Evolutionary conservation across 2,797 vertebrate species (phyloP), one percentile per base, ranked within the genome.

Genomic region (Sciaenops ocellatus): DNA sequence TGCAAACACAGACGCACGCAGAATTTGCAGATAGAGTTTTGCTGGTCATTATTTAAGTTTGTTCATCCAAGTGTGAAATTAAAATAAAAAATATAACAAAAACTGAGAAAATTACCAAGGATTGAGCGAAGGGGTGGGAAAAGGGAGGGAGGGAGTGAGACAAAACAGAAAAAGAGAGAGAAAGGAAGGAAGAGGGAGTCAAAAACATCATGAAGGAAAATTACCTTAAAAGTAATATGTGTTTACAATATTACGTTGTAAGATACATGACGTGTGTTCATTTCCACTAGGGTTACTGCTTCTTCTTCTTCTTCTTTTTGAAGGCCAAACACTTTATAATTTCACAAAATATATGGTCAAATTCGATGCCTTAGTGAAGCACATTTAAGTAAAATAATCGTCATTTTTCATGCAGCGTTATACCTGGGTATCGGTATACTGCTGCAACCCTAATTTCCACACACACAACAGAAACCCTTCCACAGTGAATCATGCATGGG

Each of bases 61-160:
- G 90, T 88, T 90, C 84, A 91, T 69, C 80, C 77, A 85, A 86
- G 89, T 89, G 92, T 95, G 91, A 94, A 95, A 95, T 94, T 90
- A 90, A 90, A 95, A 90, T 85, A 80, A 89, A 89, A 89, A 85
- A 86, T 87, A 78, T 79, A 55, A 50, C 69, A 78, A 79, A 84
- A 83, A 76, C 62, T 60, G 68, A 69, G 70, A 80, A 82, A 83
- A 67, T 46, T 44, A 82, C 76, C 61, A 63, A 63, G 20, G 38
- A 51, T 22, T 6, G 34, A 48, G 16, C 46, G 38, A 62, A 44
- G 60, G 67, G 44, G 82, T 52, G 4, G 12, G 67, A 73, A 42
- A 4, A 30, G 56, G 34, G 42, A 61, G 64, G 44, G n/a, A 47
- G 16, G 22, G 24, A 44, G 63, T 54, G 55, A 67, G 71, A 78